A percentile compares a stretch with the other conserved stretches of the same genome.
phyloP scores from a whole-genome alignment of 2,888 invertebrate genomes.

The Anagyrus pseudococci region DNA sequence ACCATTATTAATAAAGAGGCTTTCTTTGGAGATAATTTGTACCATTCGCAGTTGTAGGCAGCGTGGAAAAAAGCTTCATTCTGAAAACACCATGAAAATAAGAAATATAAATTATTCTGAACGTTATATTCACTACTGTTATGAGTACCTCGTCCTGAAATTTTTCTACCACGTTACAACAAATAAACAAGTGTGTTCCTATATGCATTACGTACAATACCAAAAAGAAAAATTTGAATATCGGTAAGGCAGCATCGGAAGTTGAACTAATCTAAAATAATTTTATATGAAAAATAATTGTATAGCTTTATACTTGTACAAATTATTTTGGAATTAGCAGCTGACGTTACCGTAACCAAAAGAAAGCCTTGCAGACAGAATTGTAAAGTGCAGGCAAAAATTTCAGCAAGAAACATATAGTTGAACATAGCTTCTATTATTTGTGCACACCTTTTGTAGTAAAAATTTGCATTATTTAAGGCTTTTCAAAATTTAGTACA shows the following conservation, averaged over 20 bases:
- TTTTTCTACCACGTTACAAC: conserved; percentile 18
- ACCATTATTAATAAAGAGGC: conserved; percentile 36
- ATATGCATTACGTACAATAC: conserved; percentile 16
- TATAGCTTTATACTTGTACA: background rate
- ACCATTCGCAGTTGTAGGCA: conserved; percentile 34
- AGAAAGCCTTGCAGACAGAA: background rate
- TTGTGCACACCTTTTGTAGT: background rate
- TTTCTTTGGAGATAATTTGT: conserved; percentile 32
- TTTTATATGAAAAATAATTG: no score
- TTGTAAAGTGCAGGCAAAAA: background rate
- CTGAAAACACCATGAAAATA: background rate
- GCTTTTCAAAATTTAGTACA: no score
- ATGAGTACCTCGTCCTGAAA: conserved; percentile 19
- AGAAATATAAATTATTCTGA: background rate
- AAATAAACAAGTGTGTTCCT: conserved; percentile 14
- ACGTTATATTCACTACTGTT: no score
- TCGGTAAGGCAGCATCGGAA: no score
- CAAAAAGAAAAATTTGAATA: conserved; percentile 12
- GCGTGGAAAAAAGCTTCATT: background rate
- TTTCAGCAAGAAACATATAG: background rate
- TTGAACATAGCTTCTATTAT: background rate
- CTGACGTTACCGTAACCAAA: background rate
- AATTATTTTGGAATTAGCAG: background rate
- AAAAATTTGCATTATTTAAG: no score
- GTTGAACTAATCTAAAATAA: no score